Base-by-base conservation (phyloP, 37 sponge, comb jelly and placozoan species). In the Theonella swinhoei region DNA sequence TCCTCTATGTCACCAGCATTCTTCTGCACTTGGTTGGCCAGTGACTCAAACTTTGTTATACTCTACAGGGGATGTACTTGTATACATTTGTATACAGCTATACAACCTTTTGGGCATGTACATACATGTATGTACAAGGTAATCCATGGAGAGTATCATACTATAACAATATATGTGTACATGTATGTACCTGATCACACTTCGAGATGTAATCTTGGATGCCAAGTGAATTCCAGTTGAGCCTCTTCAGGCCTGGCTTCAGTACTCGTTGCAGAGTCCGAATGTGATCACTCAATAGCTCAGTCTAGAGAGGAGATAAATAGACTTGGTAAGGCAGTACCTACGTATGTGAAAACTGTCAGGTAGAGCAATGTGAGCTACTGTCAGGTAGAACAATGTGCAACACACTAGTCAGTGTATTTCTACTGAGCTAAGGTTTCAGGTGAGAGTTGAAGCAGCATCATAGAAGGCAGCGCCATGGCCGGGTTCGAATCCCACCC, bases 141-240 rank as follows among this genome's bases (percentile, higher is more conserved):
- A n/a, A n/a, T n/a, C n/a, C n/a, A n/a, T n/a, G n/a, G n/a, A n/a
- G n/a, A n/a, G n/a, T n/a, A n/a, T n/a, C n/a, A n/a, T n/a, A n/a
- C n/a, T n/a, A n/a, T n/a, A n/a, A n/a, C n/a, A n/a, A n/a, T n/a
- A n/a, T n/a, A n/a, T n/a, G n/a, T 14, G 14, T 59, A 19, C 61
- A 59, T 22, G 61, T 14, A 59, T 22, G 14, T 35, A 88, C 88
- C 77, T 91, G 87, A 74, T 97, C 97, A 75, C 95, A 97, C 77
- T 93, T 89, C 60, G 87, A 60, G 65, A 97, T 93, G 83, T 94
- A 99, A 72, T 99, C 99, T n/a, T 87, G 88, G 64, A 97, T 96
- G 31, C 96, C 99, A 40, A 99, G 91, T 1, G 96, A 92, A 78
- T 95, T 99, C 99, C 99, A 99, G 89, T 99, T 99, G 83, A 97